Evolutionary conservation across 1,140 invertebrate genomes (phyloP).

Genomic region (Tribolium madens): DNA sequence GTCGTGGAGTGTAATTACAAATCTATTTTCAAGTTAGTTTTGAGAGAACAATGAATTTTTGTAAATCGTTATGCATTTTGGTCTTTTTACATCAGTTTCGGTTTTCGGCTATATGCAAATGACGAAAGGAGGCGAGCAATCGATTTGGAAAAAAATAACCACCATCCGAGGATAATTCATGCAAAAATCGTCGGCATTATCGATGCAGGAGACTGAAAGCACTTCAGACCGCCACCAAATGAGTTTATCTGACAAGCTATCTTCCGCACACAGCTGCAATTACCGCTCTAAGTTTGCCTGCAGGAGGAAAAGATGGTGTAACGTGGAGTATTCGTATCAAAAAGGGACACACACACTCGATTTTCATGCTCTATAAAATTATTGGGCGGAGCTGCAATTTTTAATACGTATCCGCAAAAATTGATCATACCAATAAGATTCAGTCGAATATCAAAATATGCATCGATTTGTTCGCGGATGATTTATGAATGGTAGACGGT

Average conservation of each 20-base stretch:
- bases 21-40: too few relatives aligned
- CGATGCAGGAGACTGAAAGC: constrained; percentile 43
- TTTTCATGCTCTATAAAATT: constrained; percentile 53
- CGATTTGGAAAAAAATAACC: constrained; percentile 11
- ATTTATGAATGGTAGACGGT: constrained; percentile 27
- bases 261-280: constrained; percentile 59
- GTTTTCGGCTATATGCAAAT: constrained; percentile 29
- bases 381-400: constrained; percentile 52
- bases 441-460: constrained; percentile 55
- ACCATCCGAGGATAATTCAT: constrained; percentile 39
- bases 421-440: constrained; percentile 54
- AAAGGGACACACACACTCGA: constrained; percentile 43
- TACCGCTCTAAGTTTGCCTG: constrained; percentile 58
- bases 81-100: background rate
- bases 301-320: constrained; percentile 49
- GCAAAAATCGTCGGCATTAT: constrained; percentile 44
- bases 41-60: too few relatives aligned
- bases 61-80: background rate
- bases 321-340: background rate
- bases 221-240: constrained; percentile 55
- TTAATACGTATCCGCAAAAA: constrained; percentile 56
- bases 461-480: constrained; percentile 49
- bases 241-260: constrained; percentile 59
- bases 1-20: too few relatives aligned
- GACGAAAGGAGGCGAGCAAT: constrained; percentile 12